phyloP scores from a whole-genome alignment of 1,140 invertebrate genomes.

The Euglossa dilemma region DNA sequence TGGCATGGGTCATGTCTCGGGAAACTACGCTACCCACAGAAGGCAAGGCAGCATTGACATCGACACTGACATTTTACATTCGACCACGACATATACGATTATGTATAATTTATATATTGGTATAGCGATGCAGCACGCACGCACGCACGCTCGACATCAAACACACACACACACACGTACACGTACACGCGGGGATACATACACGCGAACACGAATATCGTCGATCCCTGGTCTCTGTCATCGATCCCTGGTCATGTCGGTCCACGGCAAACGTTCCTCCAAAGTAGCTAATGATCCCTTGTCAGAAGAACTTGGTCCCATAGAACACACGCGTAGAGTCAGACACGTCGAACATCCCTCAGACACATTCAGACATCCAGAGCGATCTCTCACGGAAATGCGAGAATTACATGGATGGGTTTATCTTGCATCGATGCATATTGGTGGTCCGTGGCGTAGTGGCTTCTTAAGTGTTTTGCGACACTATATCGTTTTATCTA shows the following conservation, averaged over 20 bases:
- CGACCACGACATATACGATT: slow-evolving; percentile 53
- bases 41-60: slow-evolving; percentile 83
- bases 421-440: slow-evolving; percentile 67
- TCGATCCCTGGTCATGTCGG: background rate
- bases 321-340: background rate
- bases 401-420: slow-evolving; percentile 54
- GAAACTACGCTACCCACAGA: slow-evolving; percentile 89
- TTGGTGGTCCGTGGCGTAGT: slow-evolving; percentile 77
- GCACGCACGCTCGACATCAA: slow-evolving; percentile 55
- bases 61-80: slow-evolving; percentile 70
- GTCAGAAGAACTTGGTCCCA: background rate
- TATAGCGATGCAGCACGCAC: slow-evolving; percentile 69
- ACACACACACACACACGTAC: background rate
- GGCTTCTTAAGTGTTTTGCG: slow-evolving; percentile 75
- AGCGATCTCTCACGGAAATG: slow-evolving; percentile 27
- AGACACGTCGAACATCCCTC: slow-evolving; percentile 8
- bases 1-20: slow-evolving; percentile 89
- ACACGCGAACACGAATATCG: background rate
- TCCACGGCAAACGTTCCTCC: background rate
- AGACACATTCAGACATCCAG: slow-evolving; percentile 1
- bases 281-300: slow-evolving; percentile 11
- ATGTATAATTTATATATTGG: slow-evolving; percentile 61
- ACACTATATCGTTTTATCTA: slow-evolving; percentile 66
- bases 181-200: slow-evolving; percentile 1
- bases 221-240: no score